phyloP scores from a whole-genome alignment of 2,113 vertebrate species.

The Ceyx margarethae region DNA sequence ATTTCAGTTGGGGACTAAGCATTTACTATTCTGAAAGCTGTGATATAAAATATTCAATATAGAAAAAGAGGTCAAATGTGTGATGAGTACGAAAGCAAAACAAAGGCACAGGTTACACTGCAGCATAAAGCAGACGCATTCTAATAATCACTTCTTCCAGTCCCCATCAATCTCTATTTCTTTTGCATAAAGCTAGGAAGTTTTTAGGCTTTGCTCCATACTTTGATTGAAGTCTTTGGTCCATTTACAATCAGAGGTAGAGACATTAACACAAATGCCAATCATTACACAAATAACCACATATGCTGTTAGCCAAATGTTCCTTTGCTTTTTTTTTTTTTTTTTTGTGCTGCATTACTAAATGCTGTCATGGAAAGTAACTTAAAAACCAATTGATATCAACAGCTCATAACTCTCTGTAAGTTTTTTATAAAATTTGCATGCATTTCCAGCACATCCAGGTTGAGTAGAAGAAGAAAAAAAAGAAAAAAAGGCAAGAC shows the following conservation, averaged over 20 bases:
- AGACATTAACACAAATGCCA: not conserved
- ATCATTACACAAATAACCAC: not conserved
- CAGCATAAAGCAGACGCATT: not conserved
- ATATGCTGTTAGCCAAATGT: not conserved
- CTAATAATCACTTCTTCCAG: not conserved
- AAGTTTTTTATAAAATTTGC: not conserved
- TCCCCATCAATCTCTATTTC: not conserved
- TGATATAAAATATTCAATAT: not conserved
- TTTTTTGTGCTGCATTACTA: not conserved
- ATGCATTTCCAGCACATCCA: not conserved
- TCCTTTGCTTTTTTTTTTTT: not conserved
- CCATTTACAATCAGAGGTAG: not conserved
- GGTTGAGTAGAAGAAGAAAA: not conserved
- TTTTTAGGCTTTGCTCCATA: not conserved
- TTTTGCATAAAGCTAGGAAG: not conserved
- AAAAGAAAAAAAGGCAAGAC: not conserved
- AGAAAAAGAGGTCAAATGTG: not conserved
- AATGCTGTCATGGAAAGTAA: not conserved
- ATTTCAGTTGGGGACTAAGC: not conserved
- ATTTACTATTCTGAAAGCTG: not conserved
- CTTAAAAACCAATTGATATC: not conserved
- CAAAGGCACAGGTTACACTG: not conserved
- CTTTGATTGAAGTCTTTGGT: not conserved
- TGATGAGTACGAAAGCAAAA: not conserved
- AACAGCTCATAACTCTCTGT: not conserved